Percentiles rank a stretch among this genome's conserved stretches.
These are phyloP conservation scores for Peribatodes rhomboidaria DNA, from an alignment of 2,888 invertebrate genomes.

Conservation along the genomic window DNA sequence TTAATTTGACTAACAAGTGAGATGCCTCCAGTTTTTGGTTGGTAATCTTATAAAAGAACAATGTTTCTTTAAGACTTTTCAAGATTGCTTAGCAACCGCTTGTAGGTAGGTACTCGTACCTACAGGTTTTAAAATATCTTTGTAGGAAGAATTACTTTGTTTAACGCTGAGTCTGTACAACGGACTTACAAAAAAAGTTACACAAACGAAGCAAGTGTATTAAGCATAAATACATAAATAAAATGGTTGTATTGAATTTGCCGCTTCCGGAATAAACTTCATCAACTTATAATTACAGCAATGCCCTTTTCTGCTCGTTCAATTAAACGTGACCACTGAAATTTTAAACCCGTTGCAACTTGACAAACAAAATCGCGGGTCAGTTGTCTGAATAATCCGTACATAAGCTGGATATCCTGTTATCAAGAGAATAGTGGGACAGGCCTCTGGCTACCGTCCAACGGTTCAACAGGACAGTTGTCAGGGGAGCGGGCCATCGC, in stretches of 20 bases:
- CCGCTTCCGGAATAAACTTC: too few species aligned
- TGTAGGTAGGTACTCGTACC: not conserved
- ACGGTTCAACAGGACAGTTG: slow-evolving; percentile 57
- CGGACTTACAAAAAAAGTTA: not conserved
- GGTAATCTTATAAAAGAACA: slow-evolving; percentile 22
- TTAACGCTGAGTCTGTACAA: too few species aligned
- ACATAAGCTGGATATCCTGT: slow-evolving; percentile 65
- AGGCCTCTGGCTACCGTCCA: slow-evolving; percentile 72
- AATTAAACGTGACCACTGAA: slow-evolving; percentile 34
- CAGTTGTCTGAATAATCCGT: slow-evolving; percentile 62
- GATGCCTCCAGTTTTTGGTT: slow-evolving; percentile 34
- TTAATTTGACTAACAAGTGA: slow-evolving; percentile 47
- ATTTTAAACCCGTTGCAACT: slow-evolving; percentile 49
- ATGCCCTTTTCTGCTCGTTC: not conserved
- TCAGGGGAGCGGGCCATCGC: slow-evolving; percentile 25
- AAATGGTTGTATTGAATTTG: too few species aligned
- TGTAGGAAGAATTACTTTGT: too few species aligned
- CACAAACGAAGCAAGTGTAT: too few species aligned
- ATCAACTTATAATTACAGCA: not conserved
- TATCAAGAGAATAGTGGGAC: slow-evolving; percentile 59
- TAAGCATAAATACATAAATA: too few species aligned
- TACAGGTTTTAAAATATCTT: not conserved
- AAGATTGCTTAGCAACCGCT: slow-evolving; percentile 4
- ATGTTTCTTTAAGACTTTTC: slow-evolving; percentile 15
- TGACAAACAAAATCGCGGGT: slow-evolving; percentile 60